Percentiles rank a stretch among this genome's conserved stretches.
These are phyloP conservation scores for Laticauda colubrina DNA, from an alignment of 2,113 vertebrate genomes.

Conservation along the genomic window DNA sequence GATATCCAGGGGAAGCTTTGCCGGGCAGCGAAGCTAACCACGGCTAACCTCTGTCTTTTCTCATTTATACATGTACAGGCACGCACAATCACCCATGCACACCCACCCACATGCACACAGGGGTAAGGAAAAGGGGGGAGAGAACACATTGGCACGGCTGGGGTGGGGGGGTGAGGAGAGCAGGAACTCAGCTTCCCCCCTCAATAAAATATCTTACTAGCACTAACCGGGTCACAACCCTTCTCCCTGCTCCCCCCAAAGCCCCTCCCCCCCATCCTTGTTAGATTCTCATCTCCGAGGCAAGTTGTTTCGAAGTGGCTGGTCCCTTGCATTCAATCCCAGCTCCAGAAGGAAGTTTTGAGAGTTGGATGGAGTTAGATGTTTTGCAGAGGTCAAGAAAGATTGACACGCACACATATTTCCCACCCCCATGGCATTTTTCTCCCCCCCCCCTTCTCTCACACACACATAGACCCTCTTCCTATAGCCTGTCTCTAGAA, in stretches of 20 bases:
- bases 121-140: neutral
- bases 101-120: neutral
- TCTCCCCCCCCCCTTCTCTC: neutral
- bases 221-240: neutral
- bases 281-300: conserved; percentile 6
- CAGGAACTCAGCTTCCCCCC: neutral
- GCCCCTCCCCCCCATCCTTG: fast-evolving
- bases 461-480: neutral
- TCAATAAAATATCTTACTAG: neutral
- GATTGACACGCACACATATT: neutral
- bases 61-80: neutral
- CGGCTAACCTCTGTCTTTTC: neutral
- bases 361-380: neutral
- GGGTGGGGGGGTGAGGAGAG: neutral
- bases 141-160: neutral
- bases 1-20: neutral
- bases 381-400: neutral
- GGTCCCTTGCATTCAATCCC: neutral
- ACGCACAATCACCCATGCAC: too few relatives aligned
- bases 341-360: neutral
- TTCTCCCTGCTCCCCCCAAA: neutral
- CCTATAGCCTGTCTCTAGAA: neutral
- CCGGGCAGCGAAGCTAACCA: neutral
- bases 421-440: neutral
- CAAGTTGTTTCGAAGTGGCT: neutral